Base-by-base conservation (phyloP, 2,113 vertebrate genomes). In the Phalacrocorax carbo region DNA sequence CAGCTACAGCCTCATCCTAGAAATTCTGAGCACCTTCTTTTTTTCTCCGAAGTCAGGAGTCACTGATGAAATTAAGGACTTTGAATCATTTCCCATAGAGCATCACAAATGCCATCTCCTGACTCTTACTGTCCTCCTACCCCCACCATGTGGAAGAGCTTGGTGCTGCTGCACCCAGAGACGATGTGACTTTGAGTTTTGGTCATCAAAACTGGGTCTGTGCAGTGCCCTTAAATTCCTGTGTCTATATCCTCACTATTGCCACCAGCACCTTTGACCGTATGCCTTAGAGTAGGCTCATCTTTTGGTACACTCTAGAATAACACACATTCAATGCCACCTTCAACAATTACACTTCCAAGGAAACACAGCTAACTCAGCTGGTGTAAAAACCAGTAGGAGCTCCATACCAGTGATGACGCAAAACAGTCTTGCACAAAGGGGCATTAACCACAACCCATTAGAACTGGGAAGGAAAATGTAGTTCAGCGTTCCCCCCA, bases 81-180 rank as follows among this genome's bases (percentile, higher is more conserved):
- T 65, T 1, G 1, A 36, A 38, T 18, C 9, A 29, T n/a, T 27
- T 75, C 32, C 80, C n/a, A 15, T 9, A 29, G 15, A 82, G 18
- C 69, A 71, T 13, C 23, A 70, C 48, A 81, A 55, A 52, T 5
- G 6, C 44, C 15, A 80, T 61, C 32, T 25, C 40, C 46, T 8
- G 17, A 32, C 36, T 58, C n/a, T 21, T 36, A 44, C 57, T 36
- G 23, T 13, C 32, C 52, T 80, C 46, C 61, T n/a, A 30, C 9
- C 16, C 26, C 13, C 19, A 34, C 10, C 8, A 48, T 0, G 9
- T 2, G 2, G 27, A 38, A 80, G 17, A 72, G 38, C 46, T 76
- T 2, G 0, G 40, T 49, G 26, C 19, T n/a, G 29, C 80, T 13
- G 27, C 13, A 19, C 1, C 2, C 30, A 30, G 19, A 60, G 30